Evolutionary conservation across 2,888 invertebrate genomes (phyloP), one percentile per base, ranked within the genome.

Genomic region (Diogma glabrata): DNA sequence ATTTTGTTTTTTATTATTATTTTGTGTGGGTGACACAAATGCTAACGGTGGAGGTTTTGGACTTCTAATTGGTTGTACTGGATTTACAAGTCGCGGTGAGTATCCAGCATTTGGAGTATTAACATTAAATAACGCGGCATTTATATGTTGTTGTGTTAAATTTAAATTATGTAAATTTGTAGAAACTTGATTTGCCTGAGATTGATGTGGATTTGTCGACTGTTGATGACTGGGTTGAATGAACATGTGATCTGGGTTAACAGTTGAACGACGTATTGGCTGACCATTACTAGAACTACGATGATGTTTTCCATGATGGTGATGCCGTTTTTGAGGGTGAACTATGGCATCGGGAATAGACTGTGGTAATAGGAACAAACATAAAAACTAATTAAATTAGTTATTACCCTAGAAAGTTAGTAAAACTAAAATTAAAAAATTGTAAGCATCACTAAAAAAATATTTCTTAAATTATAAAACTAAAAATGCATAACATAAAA

Each of bases 241-340:
- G 19, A 22, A 23, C 7, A 23, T 23, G 8, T 20, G 12, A 12
- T 43, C 43, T 2, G 43, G 43, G n/a, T 58, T 59, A 16, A 50
- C 55, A 14, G 52, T 49, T 50, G 51, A 43, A n/a, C 55, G 46
- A 54, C 56, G 48, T 20, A 33, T 23, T 48, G 20, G 33, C 33
- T 61, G 56, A 16, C 53, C 53, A 52, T 58, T 57, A 54, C 59
- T 65, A 60, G 56, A 54, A 52, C 57, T 60, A 23, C 66, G 64
- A 52, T 59, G 59, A 51, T 67, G 67, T 53, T 67, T 66, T 33
- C 58, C 60, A 28, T 59, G 61, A 51, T 62, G 60, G 51, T 67
- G 66, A 49, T 63, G 62, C 46, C 58, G 57, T 54, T 58, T 56
- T 30, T 53, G 30, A 14, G 48, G 48, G n/a, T 23, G 48, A 22